Conservation (phyloP, 1,140 invertebrate genomes). For the Andricus grossulariae region DNA sequence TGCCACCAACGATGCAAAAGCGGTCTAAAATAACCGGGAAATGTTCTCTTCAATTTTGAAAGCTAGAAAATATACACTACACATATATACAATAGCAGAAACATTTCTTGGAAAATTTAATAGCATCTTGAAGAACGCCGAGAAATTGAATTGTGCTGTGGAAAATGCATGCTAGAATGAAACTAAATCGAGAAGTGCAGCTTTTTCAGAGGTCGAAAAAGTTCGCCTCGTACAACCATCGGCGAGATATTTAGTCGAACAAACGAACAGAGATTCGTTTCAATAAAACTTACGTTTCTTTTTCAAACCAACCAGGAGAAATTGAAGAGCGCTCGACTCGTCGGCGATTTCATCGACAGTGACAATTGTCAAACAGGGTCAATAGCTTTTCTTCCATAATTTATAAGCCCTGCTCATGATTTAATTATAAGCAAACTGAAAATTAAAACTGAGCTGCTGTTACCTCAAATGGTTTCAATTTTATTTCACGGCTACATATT, state of each 20-base stretch:
- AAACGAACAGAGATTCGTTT: constrained; percentile 24
- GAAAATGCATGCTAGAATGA: constrained; percentile 7
- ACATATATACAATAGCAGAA: neutral
- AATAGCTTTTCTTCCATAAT: constrained; percentile 21
- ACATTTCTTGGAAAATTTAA: neutral
- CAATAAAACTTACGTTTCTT: constrained; percentile 26
- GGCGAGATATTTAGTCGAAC: constrained; percentile 21
- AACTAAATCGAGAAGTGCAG: constrained; percentile 1
- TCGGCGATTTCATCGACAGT: constrained; percentile 5
- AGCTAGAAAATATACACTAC: neutral
- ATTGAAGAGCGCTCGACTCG: constrained; percentile 8
- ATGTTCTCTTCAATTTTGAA: neutral
- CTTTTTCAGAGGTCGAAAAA: neutral
- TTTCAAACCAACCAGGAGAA: constrained; percentile 4
- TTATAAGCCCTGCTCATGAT: constrained; percentile 5
- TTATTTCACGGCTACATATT: neutral
- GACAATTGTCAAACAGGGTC: constrained; percentile 11
- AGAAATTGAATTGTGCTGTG: constrained; percentile 16
- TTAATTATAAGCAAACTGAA: constrained; percentile 2
- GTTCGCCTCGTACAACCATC: neutral
- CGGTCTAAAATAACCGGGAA: neutral
- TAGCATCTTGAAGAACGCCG: neutral
- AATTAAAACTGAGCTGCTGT: neutral
- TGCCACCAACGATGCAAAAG: neutral
- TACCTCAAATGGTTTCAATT: neutral